Conservation (phyloP, 2,113 vertebrate species). For the Phalacrocorax brasilianus region DNA sequence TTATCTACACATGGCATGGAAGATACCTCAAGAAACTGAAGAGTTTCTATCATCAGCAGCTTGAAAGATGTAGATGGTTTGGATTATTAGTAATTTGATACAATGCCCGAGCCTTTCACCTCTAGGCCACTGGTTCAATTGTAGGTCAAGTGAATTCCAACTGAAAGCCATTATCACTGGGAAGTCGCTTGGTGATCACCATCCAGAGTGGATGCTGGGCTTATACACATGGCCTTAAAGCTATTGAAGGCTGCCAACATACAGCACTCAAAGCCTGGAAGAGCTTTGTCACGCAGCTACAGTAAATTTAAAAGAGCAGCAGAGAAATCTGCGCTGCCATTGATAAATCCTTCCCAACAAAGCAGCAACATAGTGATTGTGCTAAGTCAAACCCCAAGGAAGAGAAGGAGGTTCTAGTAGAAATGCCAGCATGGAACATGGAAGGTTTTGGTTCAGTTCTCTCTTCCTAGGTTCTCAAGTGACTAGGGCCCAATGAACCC, state of each 20-base stretch:
- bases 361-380: fast-evolving
- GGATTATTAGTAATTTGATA: conserved; percentile 1
- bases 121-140: conserved; percentile 33
- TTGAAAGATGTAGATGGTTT: conserved; percentile 22
- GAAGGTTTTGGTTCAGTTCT: background rate
- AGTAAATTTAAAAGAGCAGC: background rate
- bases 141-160: conserved; percentile 35
- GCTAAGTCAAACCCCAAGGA: fast-evolving
- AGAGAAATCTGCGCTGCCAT: background rate
- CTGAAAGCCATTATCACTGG: background rate
- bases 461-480: background rate
- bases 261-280: background rate
- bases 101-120: conserved; percentile 1
- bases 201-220: background rate
- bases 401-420: background rate
- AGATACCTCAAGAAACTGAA: background rate
- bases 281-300: background rate
- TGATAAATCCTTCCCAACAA: background rate
- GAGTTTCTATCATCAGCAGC: conserved; percentile 8
- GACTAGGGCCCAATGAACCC: background rate
- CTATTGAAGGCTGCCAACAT: background rate
- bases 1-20: background rate
- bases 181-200: background rate
- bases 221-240: background rate
- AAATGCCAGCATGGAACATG: background rate